phyloP scores from a whole-genome alignment of 1,140 invertebrate species.

The Sycophila sp. region DNA sequence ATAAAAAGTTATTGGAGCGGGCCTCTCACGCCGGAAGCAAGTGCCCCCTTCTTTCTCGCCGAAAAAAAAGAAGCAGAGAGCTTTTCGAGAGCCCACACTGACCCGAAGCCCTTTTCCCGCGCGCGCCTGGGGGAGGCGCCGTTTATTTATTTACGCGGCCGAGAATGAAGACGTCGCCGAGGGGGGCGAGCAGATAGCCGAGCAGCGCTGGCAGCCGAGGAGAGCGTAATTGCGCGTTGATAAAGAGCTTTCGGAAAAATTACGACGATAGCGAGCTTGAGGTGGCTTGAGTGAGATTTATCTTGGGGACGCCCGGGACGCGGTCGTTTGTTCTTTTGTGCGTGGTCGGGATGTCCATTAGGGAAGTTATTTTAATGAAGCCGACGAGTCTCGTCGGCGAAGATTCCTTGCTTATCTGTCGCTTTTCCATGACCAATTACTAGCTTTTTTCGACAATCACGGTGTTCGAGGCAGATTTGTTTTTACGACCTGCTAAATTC shows the following conservation, averaged over 20 bases:
- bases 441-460: too few species aligned
- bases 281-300: conserved; percentile 8
- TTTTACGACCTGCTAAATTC: too few species aligned
- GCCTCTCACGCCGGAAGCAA: too few species aligned
- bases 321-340: background rate
- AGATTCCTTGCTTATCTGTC: background rate
- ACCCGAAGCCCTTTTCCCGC: background rate
- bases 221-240: conserved; percentile 30
- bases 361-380: conserved; percentile 1
- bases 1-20: conserved; percentile 16
- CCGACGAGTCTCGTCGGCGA: too few species aligned
- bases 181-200: background rate
- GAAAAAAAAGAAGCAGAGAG: too few species aligned
- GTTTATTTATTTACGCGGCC: background rate
- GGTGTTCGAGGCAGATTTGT: too few species aligned
- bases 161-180: background rate
- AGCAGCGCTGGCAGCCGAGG: background rate
- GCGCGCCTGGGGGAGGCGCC: background rate
- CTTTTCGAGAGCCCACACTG: background rate
- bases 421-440: too few species aligned
- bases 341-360: background rate
- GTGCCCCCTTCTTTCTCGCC: too few species aligned
- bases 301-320: background rate
- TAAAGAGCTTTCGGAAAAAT: conserved; percentile 37
- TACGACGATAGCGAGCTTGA: background rate